Evolutionary conservation across 2,113 vertebrate genomes (phyloP).

Genomic region (Candoia aspera): DNA sequence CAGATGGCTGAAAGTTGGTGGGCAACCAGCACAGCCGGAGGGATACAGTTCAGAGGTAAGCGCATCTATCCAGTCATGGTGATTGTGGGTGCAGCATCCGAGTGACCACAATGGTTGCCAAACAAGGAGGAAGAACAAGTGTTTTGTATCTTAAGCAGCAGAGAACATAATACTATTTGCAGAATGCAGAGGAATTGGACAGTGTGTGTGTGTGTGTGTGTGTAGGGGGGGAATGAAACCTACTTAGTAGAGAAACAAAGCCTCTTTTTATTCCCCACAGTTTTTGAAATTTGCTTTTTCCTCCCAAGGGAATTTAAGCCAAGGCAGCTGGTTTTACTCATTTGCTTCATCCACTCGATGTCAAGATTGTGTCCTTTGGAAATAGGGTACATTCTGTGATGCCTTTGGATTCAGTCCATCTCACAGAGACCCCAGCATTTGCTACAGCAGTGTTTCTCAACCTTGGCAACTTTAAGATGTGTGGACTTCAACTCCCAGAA

Average conservation of each 20-base stretch:
- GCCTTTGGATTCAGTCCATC: background rate
- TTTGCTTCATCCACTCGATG: background rate
- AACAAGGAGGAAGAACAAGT: background rate
- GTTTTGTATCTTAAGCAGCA: background rate
- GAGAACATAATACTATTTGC: background rate
- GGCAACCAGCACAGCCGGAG: conserved; percentile 74
- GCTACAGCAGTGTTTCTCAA: too few species aligned
- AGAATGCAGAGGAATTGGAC: background rate
- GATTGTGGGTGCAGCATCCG: background rate
- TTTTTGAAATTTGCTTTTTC: background rate
- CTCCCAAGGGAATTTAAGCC: background rate
- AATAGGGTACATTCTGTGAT: background rate
- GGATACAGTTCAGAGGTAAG: conserved; percentile 70
- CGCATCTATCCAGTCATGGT: background rate
- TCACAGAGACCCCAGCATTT: background rate
- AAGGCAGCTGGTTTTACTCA: background rate
- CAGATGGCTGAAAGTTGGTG: conserved; percentile 69
- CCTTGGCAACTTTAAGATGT: too few species aligned
- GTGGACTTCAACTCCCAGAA: too few species aligned
- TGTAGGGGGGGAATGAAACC: background rate
- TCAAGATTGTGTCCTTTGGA: background rate
- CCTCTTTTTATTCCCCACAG: background rate
- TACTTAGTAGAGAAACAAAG: background rate
- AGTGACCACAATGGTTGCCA: background rate
- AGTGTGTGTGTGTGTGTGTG: background rate